Conservation (phyloP, 2,797 vertebrate genomes). For the Sardinella longiceps region DNA sequence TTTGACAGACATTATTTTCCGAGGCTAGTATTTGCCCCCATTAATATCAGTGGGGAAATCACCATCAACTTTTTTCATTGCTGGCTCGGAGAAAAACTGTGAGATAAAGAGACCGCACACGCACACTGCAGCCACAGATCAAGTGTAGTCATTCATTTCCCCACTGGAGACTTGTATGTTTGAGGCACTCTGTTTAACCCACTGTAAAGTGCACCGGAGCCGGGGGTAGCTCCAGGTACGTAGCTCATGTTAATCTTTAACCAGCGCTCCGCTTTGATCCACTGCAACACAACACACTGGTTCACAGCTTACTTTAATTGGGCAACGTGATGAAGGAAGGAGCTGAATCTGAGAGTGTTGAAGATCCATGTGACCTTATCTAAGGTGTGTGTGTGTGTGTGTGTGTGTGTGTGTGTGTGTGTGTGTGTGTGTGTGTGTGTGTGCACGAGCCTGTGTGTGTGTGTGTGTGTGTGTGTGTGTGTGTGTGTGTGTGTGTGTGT, state of each 20-base stretch:
- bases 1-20: neutral
- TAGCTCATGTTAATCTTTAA: neutral
- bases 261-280: neutral
- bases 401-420: no score
- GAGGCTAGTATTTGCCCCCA: neutral
- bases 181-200: neutral
- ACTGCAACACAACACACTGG: neutral
- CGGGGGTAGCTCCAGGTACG: neutral
- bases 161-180: neutral
- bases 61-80: neutral
- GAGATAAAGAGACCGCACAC: neutral
- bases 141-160: neutral
- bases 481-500: neutral
- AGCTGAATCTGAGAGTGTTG: neutral
- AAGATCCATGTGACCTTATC: neutral
- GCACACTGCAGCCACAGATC: neutral
- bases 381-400: neutral
- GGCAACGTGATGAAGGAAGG: neutral
- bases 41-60: neutral
- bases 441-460: neutral
- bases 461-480: neutral
- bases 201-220: neutral
- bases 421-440: no score
- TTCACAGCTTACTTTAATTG: neutral
- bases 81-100: neutral